Evolutionary conservation across 2,888 invertebrate species (phyloP), one percentile per base, ranked within the genome.

Genomic region (Agriopis aurantiaria): DNA sequence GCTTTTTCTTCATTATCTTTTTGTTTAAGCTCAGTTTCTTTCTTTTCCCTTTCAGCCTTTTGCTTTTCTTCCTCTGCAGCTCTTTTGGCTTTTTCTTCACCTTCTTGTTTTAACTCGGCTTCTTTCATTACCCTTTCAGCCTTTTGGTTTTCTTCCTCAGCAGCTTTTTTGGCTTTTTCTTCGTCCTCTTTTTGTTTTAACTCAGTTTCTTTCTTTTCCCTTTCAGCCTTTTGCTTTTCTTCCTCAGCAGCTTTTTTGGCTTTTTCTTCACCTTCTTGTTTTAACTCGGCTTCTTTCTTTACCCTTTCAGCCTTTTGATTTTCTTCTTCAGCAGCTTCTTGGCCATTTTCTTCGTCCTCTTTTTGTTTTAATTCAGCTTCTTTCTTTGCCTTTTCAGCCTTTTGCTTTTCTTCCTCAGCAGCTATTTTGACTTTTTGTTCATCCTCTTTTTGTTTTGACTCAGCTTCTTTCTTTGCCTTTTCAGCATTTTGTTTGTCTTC

Each of bases 61-160:
- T 68, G 41, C n/a, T 52, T 40, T 67, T 67, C 46, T 55, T 53
- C 23, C 55, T 73, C 60, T 33, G 75, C 57, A n/a, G 77, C 74
- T 66, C 73, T 65, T 69, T 45, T 33, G 12, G 4, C 69, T 73
- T 68, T 72, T 59, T 8, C 5, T 33, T 4, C 33, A 5, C 3
- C 33, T 4, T 33, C 5, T 33, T 33, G 33, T 33, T 33, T 33
- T 5, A 33, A 3, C 33, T 5, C 33, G 0, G 33, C 33, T 3
- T 33, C 8, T 33, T 33, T 33, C 33, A 0, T 33, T 33, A 0
- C 5, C 3, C 3, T 33, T 33, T 33, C 33, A 33, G 3, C 5
- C 3, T n/a, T 14, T 43, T 8, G 48, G 58, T 0, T 49, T 48
- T 17, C 17, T 40, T 10, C 2, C 51, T 23, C 10, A 43, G 33